Percentiles rank a stretch among this genome's conserved stretches.
phyloP scores from a whole-genome alignment of 2,888 invertebrate genomes.

The Stenurella melanura region DNA sequence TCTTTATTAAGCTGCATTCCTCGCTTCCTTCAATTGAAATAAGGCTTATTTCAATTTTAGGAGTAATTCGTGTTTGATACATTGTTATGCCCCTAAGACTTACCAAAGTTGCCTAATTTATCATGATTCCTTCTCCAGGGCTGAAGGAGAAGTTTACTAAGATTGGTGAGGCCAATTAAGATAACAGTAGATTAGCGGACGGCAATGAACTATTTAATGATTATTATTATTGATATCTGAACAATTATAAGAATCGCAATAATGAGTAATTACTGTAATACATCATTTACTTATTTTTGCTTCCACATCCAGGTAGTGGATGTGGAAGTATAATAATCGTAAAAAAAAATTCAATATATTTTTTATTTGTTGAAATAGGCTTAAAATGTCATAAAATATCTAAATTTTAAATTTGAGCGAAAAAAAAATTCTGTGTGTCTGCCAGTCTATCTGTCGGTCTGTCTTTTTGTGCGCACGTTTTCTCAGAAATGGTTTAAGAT shows the following conservation, averaged over 20 bases:
- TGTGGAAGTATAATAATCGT: too few relatives aligned
- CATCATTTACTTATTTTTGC: too few relatives aligned
- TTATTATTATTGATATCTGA: neutral
- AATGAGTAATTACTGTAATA: neutral
- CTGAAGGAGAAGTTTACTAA: conserved; percentile 19
- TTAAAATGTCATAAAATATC: too few relatives aligned
- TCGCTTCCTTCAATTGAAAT: conserved; percentile 29
- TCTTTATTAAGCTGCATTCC: conserved; percentile 38
- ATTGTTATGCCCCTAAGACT: conserved; percentile 3
- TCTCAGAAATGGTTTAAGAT: too few relatives aligned
- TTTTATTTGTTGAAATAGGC: too few relatives aligned
- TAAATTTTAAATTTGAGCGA: too few relatives aligned
- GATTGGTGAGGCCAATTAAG: conserved; percentile 31
- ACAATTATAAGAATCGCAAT: neutral
- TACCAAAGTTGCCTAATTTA: conserved; percentile 29
- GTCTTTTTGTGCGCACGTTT: too few relatives aligned
- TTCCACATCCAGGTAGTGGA: too few relatives aligned
- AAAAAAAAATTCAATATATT: too few relatives aligned
- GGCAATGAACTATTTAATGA: conserved; percentile 26
- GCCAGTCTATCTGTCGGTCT: too few relatives aligned
- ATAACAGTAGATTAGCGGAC: conserved; percentile 23
- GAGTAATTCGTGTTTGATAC: conserved; percentile 18
- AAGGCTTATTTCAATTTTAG: conserved; percentile 22
- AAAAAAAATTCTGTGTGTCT: too few relatives aligned
- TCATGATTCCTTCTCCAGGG: conserved; percentile 23